Evolutionary conservation across 2,888 invertebrate genomes (phyloP).

Genomic region (Xylocampa areola): DNA sequence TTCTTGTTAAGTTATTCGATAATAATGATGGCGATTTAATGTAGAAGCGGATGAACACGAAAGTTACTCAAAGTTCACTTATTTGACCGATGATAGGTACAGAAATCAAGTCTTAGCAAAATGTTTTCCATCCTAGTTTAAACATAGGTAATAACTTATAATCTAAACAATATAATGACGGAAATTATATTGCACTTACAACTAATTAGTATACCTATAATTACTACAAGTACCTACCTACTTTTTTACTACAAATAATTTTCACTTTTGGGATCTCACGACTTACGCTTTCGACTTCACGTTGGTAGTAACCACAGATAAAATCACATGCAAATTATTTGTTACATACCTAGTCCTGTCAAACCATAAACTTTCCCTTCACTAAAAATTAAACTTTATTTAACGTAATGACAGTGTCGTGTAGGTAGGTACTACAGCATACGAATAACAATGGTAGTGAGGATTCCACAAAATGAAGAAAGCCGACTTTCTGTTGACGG

Average conservation of each 20-base stretch:
- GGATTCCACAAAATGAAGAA: conserved; percentile 73
- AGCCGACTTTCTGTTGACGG: conserved; percentile 65
- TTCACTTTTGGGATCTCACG: conserved; percentile 18
- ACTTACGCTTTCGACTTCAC: conserved; percentile 3
- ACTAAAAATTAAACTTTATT: conserved; percentile 38
- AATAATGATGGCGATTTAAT: no score
- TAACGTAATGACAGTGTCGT: conserved; percentile 29
- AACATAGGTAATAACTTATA: no score
- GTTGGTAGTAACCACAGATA: conserved; percentile 11
- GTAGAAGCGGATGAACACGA: no score
- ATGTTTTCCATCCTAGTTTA: no score
- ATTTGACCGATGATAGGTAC: no score
- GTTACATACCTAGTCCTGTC: conserved; percentile 22
- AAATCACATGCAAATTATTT: conserved; percentile 16
- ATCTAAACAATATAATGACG: no score
- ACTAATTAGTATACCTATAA: no score
- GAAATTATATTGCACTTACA: no score
- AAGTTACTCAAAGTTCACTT: no score
- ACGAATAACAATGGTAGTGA: conserved; percentile 63
- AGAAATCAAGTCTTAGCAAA: no score
- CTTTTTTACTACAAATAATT: conserved; percentile 15
- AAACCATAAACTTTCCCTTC: conserved; percentile 41
- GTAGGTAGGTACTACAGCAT: conserved; percentile 15
- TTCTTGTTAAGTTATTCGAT: no score
- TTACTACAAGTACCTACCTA: background rate